Evolutionary conservation across 2,113 vertebrate species (phyloP), one percentile per base, ranked within the genome.

Genomic region (Pseudopodoces humilis): DNA sequence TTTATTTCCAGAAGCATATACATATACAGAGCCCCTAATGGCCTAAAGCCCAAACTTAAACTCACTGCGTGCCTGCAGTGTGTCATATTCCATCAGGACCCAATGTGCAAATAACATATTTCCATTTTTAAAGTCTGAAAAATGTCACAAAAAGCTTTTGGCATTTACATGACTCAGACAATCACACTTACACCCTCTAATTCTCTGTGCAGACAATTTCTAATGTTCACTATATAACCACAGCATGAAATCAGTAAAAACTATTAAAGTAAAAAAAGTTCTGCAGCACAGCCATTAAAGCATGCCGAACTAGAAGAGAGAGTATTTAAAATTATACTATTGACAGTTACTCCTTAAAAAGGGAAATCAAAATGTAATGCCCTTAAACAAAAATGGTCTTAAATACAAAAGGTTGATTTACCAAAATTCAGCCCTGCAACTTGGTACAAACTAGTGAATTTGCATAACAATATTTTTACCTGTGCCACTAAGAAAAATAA

Each of bases 141-240:
- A 97, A 98, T 97, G 95, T 98, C 97, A 97, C 97, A 97, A 98
- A 98, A 98, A 98, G 92, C 94, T 97, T 98, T 98, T 98, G 97
- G 95, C 97, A 97, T 98, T 98, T 98, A 97, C 93, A 76, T 96
- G 97, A 96, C 96, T 98, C 98, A 98, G 97, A 94, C 74, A 94
- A 91, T 97, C 95, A 91, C 55, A 86, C 94, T 97, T 97, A 95
- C 94, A 97, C 86, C 86, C 95, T 96, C 96, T 98, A 97, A 98
- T 98, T 98, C 97, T 97, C 96, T 94, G 97, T 95, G 91, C 96
- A 96, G 96, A 97, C 96, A 98, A 98, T 98, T 98, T 98, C 95
- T 97, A 96, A 96, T 94, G 79, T 97, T 98, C 97, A 25, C 92
- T 94, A 81, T 87, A 88, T 97, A 96, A 79, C 88, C 96, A 92